Evolutionary conservation across 2,113 vertebrate genomes (phyloP).

Genomic region (Alligator sinensis): DNA sequence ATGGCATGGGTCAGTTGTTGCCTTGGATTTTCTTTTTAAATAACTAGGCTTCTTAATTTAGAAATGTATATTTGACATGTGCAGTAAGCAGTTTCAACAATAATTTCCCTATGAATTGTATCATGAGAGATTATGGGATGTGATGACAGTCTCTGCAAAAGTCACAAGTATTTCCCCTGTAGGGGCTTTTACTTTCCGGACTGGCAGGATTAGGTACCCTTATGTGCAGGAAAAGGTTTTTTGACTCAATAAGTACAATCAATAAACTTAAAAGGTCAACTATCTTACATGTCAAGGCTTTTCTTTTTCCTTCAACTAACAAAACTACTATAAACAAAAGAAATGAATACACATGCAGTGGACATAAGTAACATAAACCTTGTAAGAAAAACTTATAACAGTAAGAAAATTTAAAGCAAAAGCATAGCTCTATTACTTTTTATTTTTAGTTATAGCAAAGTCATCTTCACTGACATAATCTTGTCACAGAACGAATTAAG

Average conservation of each 20-base stretch:
- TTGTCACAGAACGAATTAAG: not conserved
- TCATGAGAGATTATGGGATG: conserved; percentile 41
- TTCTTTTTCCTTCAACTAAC: not conserved
- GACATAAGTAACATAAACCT: not conserved
- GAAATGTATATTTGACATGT: not conserved
- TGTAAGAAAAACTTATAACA: not conserved
- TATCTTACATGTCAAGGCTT: not conserved
- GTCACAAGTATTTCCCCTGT: conserved; percentile 32
- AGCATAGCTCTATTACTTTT: not conserved
- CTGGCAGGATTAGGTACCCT: conserved; percentile 14
- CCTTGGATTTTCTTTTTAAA: conserved; percentile 6
- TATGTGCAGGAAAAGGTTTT: conserved; percentile 1
- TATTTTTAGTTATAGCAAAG: not conserved
- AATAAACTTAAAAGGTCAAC: not conserved
- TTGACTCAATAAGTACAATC: not conserved
- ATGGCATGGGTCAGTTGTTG: not conserved
- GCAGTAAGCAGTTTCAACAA: conserved; percentile 42
- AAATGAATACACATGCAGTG: accelerated
- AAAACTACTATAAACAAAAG: not conserved
- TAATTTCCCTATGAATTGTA: conserved; percentile 51
- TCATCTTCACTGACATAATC: not conserved
- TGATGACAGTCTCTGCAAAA: conserved; percentile 54
- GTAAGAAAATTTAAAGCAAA: not conserved
- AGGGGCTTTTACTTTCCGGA: conserved; percentile 15
- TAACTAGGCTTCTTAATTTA: conserved; percentile 31